Evolutionary conservation across 2,888 invertebrate genomes (phyloP).

Genomic region (Anagyrus pseudococci): DNA sequence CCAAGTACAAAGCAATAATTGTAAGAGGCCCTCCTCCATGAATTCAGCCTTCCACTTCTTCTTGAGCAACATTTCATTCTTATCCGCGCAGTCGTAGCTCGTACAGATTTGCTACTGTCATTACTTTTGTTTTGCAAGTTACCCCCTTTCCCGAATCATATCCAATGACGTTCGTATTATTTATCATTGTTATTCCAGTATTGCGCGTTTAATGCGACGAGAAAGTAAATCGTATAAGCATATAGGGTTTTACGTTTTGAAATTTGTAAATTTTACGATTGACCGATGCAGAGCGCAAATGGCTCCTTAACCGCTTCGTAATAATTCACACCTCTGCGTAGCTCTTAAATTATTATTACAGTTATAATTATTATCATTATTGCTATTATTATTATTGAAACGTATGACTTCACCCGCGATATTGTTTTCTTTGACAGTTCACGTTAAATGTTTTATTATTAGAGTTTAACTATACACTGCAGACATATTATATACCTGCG

Average conservation of each 20-base stretch:
- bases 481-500: constrained; percentile 10
- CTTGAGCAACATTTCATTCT: background rate
- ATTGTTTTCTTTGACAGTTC: constrained; percentile 25
- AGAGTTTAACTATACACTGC: constrained; percentile 27
- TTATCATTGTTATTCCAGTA: constrained; percentile 40
- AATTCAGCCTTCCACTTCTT: background rate
- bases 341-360: constrained; percentile 15
- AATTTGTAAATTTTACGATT: background rate
- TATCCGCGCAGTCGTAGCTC: background rate
- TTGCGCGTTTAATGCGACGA: constrained; percentile 27
- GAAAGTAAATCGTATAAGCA: background rate
- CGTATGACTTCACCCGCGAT: no score
- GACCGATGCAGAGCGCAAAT: constrained; percentile 29
- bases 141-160: no score
- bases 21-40: constrained; percentile 11
- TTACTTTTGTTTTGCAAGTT: background rate
- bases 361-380: constrained; percentile 6
- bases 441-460: constrained; percentile 35
- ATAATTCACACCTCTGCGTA: constrained; percentile 5
- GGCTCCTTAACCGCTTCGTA: background rate
- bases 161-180: constrained; percentile 34
- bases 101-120: background rate
- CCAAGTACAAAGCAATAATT: constrained; percentile 51
- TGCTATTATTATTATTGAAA: background rate
- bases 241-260: background rate